Base-by-base conservation (phyloP, 2,113 vertebrate genomes). In the Cariama cristata region DNA sequence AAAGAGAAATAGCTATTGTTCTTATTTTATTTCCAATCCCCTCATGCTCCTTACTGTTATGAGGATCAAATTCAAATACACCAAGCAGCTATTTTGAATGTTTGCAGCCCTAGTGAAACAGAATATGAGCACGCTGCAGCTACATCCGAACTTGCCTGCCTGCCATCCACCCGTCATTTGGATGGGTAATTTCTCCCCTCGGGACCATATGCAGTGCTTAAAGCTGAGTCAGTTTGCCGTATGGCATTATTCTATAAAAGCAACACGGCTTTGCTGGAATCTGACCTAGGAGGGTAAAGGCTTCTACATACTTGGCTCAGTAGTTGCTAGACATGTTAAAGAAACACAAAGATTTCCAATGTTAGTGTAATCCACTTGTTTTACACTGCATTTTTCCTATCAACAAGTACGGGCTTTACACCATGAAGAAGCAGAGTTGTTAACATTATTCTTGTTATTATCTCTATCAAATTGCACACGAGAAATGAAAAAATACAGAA, bases 1-100 rank as follows among this genome's bases (percentile, higher is more conserved):
- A 93, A 95, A 94, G 91, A 96, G 93, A 96, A 97, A 96, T 88
- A 95, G 95, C 93, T 95, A 87, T 96, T 97, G 96, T 96, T 97
- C 96, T 93, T 92, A 79, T 86, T 95, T 84, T 95, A 93, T 79
- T 95, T 91, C 89, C 56, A 96, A 83, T 87, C 84, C 89, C 72
- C 93, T 87, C 56, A 68, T 71, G 90, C 45, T 97, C 63, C 91
- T 93, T 93, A 94, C 77, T 67, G 88, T 59, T 94, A 94, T 35
- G 86, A 93, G 90, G 76, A 88, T 94, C 97, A 96, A 84, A 95
- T 83, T 89, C 95, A 97, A 96, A 97, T 72, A 89, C 56, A 96
- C 87, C 71, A 69, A 88, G 95, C 50, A 97, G 90, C 90, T 88
- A 94, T 96, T 95, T 27, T 97, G 87, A 96, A 94, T 56, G 90